A percentile compares a stretch with the other conserved stretches of the same genome.
Conservation (phyloP, 2,797 vertebrate species). For the Sphenopsis melanotis region DNA sequence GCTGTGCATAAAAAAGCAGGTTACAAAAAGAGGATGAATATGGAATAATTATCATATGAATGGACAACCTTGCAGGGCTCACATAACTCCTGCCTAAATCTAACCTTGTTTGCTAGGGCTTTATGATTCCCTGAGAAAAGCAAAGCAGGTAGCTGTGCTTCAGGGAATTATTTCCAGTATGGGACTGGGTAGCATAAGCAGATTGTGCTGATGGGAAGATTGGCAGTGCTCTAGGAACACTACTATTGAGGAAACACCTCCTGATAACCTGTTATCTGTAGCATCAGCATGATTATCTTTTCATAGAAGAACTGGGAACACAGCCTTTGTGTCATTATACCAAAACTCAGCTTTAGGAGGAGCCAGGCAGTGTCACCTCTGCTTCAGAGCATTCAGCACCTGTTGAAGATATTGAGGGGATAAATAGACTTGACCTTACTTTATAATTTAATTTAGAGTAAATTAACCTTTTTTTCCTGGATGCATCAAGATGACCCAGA, state of each 20-base stretch:
- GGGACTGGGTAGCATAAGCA: not conserved
- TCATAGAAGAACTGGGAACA: conserved; percentile 60
- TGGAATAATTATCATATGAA: not conserved
- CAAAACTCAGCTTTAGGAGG: conserved; percentile 57
- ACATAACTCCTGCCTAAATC: not conserved
- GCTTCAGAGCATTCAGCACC: not conserved
- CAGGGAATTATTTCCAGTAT: not conserved
- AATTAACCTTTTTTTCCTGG: not conserved
- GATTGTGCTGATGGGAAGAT: not conserved
- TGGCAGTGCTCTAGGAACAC: not conserved
- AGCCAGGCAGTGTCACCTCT: not conserved
- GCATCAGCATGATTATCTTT: conserved; percentile 66
- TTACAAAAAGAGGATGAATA: not conserved
- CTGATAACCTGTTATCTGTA: conserved; percentile 7
- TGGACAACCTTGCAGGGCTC: not conserved
- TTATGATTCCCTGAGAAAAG: not conserved
- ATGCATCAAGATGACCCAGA: not conserved
- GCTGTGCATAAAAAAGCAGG: not conserved
- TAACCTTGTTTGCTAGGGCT: not conserved
- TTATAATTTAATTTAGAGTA: not conserved
- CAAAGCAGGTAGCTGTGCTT: not conserved
- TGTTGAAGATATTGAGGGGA: not conserved
- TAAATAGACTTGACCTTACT: not conserved
- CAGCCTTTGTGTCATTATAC: conserved; percentile 68
- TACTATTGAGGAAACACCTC: not conserved